Conservation (phyloP, 1,140 invertebrate genomes). For the Ips nitidus region DNA sequence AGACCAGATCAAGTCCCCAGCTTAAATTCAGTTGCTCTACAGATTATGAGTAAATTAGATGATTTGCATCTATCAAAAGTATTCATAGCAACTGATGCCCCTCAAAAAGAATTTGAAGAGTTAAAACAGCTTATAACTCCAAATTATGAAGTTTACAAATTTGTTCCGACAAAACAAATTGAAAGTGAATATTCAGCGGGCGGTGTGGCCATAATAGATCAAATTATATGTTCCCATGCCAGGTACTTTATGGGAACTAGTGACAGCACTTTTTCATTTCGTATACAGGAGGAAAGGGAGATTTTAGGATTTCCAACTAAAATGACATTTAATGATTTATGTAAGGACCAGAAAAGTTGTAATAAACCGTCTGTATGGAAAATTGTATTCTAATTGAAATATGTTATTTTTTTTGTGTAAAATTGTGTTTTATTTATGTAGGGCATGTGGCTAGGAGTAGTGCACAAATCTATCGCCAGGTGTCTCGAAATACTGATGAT, state of each 20-base stretch:
- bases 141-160: slow-evolving; percentile 56
- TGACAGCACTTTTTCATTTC: slow-evolving; percentile 93
- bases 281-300: slow-evolving; percentile 96
- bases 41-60: slow-evolving; percentile 65
- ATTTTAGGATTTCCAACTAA: slow-evolving; percentile 81
- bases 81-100: slow-evolving; percentile 84
- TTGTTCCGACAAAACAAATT: slow-evolving; percentile 52
- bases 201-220: slow-evolving; percentile 91
- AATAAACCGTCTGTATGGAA: slow-evolving; percentile 55
- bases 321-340: slow-evolving; percentile 89
- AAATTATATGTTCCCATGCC: slow-evolving; percentile 90
- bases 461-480: no score
- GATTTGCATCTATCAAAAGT: slow-evolving; percentile 63
- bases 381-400: slow-evolving; percentile 51
- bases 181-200: slow-evolving; percentile 73
- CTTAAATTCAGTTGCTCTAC: slow-evolving; percentile 68
- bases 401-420: neutral
- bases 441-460: no score
- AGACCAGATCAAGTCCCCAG: slow-evolving; percentile 70
- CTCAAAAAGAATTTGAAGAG: slow-evolving; percentile 43
- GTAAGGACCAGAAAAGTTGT: slow-evolving; percentile 59
- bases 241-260: slow-evolving; percentile 88
- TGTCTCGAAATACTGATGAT: no score
- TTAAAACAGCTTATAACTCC: slow-evolving; percentile 38
- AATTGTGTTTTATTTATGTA: no score